Conservation (phyloP, 2,797 vertebrate genomes). For the Manis crassicaudata region DNA sequence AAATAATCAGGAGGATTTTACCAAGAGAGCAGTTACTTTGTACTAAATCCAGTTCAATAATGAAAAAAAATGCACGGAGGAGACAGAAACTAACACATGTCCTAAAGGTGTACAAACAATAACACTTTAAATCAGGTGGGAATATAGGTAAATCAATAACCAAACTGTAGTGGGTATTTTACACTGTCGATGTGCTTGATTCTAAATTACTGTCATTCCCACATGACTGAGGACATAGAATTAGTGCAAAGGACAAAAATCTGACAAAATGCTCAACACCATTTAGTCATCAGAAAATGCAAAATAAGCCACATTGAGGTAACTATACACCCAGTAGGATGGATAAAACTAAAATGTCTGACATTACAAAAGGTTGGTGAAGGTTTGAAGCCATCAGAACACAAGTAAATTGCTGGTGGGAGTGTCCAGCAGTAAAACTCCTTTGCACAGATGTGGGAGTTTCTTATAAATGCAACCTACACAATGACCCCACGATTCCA, state of each 20-base stretch:
- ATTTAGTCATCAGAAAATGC: not conserved
- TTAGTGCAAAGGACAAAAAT: not conserved
- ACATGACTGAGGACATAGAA: not conserved
- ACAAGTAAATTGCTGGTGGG: not conserved
- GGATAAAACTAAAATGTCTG: not conserved
- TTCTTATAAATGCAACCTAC: not conserved
- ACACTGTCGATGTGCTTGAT: not conserved
- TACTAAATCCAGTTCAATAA: conserved; percentile 51
- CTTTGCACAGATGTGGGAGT: not conserved
- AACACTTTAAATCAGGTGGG: not conserved
- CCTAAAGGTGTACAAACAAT: not conserved
- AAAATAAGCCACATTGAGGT: not conserved
- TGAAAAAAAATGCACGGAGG: not conserved
- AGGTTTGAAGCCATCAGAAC: not conserved
- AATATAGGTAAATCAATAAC: not conserved
- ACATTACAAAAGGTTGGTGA: not conserved
- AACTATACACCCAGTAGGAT: not conserved
- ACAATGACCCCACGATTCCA: not conserved
- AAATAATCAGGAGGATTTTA: conserved; percentile 61
- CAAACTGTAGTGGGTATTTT: not conserved
- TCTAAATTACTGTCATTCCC: not conserved
- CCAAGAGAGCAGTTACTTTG: conserved; percentile 45
- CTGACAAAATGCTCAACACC: not conserved
- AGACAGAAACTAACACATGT: not conserved
- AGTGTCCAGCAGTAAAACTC: not conserved